Evolutionary conservation across 2,888 invertebrate species (phyloP), one percentile per base, ranked within the genome.

Genomic region (Stramonita haemastoma): DNA sequence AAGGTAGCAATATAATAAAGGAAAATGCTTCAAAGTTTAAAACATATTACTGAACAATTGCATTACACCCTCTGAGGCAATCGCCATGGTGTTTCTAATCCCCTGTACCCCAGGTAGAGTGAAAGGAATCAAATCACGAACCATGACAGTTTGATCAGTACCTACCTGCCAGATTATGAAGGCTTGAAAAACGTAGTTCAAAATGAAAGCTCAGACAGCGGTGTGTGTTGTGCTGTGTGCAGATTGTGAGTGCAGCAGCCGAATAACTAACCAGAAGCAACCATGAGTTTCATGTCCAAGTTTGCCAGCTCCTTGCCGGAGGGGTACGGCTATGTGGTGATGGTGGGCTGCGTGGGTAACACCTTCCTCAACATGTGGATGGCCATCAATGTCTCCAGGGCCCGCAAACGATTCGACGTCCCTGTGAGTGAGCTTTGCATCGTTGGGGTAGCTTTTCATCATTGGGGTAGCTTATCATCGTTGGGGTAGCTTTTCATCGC

Each of bases 351-450:
- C 60, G 90, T 91, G 66, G 91, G 89, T 15, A 92, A 92, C 87
- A 90, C 91, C 15, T 91, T 93, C 88, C 81, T 93, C 73, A 91
- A 92, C 87, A 91, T 90, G 89, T 93, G 93, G 93, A 89, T 93
- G 91, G 92, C 90, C 15, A 87, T 91, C 29, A 93, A 92, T 86
- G 93, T 93, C 26, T 90, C 89, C 36, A 86, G 89, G 32, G 93
- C 93, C 13, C 91, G 93, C 60, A 92, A 92, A 89, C 91, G 91
- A 84, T 93, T 90, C 90, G 91, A 92, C 83, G 89, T 93, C 13
- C 66, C 91, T 81, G 93, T 93, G 91, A 91, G 92, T 60, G 32
- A 32, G 11, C 8, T 2, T 22, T 83, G 4, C 46, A 46, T 46
- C 46, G 4, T 46, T 46, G 26, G n/a, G 2, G 66, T 66, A 32